Percentiles rank a stretch among this genome's conserved stretches.
phyloP scores from a whole-genome alignment of 1,140 invertebrate genomes.

The Hyphantria cunea region DNA sequence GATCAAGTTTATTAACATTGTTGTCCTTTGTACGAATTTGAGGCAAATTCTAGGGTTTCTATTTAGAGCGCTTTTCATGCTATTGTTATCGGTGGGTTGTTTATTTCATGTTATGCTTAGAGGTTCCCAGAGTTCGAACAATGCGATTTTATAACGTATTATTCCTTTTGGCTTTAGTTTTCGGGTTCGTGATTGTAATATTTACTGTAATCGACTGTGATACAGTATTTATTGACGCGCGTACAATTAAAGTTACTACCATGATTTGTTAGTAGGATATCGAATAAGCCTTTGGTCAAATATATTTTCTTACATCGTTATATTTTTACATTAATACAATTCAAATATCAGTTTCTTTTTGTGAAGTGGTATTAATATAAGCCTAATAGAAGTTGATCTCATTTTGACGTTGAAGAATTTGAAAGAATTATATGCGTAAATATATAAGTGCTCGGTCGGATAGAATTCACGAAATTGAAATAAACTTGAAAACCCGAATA shows the following conservation, averaged over 20 bases:
- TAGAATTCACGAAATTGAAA: too few relatives aligned
- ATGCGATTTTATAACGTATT: background rate
- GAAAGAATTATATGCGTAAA: slow-evolving; percentile 22
- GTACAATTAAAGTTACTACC: too few relatives aligned
- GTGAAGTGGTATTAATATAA: slow-evolving; percentile 18
- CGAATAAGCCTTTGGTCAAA: too few relatives aligned
- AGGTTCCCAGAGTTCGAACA: background rate
- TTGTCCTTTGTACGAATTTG: slow-evolving; percentile 6
- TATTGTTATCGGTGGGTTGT: background rate
- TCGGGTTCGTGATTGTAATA: too few relatives aligned
- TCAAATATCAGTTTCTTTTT: too few relatives aligned
- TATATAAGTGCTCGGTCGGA: background rate
- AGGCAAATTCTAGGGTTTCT: slow-evolving; percentile 1
- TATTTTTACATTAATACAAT: too few relatives aligned
- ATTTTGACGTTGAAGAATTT: slow-evolving; percentile 38
- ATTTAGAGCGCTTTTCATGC: background rate
- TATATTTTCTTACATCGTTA: too few relatives aligned
- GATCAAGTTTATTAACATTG: slow-evolving; percentile 22
- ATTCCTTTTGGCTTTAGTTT: too few relatives aligned
- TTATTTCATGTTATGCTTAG: background rate
- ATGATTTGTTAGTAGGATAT: too few relatives aligned
- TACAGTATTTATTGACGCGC: too few relatives aligned
- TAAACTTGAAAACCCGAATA: too few relatives aligned
- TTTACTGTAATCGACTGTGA: too few relatives aligned
- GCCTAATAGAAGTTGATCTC: slow-evolving; percentile 32